phyloP scores from a whole-genome alignment of 2,113 vertebrate genomes.

The Gopherus evgoodei region DNA sequence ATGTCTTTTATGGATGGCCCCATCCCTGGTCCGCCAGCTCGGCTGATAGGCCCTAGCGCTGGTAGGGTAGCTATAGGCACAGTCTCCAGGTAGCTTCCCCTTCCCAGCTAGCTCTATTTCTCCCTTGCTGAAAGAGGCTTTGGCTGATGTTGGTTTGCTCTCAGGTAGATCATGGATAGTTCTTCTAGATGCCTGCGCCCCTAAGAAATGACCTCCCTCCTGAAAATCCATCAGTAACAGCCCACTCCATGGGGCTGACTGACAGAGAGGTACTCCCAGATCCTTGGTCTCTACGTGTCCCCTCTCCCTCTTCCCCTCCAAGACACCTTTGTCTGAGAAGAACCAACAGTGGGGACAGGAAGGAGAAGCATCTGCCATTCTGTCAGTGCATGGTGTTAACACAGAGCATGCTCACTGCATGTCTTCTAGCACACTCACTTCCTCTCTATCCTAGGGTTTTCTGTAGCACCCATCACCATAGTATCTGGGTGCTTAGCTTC shows the following conservation, averaged over 20 bases:
- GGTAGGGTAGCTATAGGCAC: neutral
- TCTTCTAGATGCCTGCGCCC: neutral
- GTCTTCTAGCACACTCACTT: slow-evolving; percentile 16
- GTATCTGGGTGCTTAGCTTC: neutral
- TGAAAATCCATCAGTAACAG: fast-evolving
- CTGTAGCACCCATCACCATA: neutral
- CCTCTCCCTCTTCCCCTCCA: neutral
- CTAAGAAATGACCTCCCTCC: neutral
- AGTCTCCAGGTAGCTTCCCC: slow-evolving; percentile 45
- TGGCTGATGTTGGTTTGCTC: slow-evolving; percentile 53
- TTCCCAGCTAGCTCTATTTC: slow-evolving; percentile 67
- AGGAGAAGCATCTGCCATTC: neutral
- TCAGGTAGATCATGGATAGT: slow-evolving; percentile 27
- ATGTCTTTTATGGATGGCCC: slow-evolving; percentile 76
- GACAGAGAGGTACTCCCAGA: neutral
- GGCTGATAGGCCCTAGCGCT: neutral
- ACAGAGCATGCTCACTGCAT: slow-evolving; percentile 59
- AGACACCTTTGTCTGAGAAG: neutral
- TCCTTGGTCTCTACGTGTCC: neutral
- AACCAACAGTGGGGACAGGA: neutral
- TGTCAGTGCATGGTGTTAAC: slow-evolving; percentile 56
- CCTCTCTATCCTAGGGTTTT: neutral
- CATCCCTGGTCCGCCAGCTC: slow-evolving; percentile 26
- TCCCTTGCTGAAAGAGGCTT: slow-evolving; percentile 64
- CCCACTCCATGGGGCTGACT: neutral